phyloP scores from a whole-genome alignment of 2,888 invertebrate genomes.

The Calliopum simillimum region DNA sequence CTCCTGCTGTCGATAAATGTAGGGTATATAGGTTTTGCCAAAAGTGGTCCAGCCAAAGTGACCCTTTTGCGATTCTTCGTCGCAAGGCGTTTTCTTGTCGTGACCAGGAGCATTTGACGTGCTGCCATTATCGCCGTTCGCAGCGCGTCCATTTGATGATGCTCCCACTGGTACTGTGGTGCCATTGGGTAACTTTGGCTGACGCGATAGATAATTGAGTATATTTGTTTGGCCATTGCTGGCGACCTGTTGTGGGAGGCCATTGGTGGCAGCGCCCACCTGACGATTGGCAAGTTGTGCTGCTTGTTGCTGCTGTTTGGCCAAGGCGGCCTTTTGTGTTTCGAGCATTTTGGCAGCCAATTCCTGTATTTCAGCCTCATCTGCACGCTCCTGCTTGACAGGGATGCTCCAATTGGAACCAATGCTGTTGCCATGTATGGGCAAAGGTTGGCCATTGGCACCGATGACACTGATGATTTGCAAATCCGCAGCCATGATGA shows the following conservation, averaged over 20 bases:
- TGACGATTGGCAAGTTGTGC: constrained; percentile 61
- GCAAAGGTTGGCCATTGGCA: constrained; percentile 62
- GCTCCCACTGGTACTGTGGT: constrained; percentile 24
- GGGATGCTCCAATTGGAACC: constrained; percentile 56
- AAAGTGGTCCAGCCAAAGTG: constrained; percentile 93
- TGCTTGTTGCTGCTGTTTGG: constrained; percentile 62
- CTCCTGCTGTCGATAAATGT: constrained; percentile 84
- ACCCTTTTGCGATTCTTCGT: constrained; percentile 82
- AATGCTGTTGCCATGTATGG: constrained; percentile 60
- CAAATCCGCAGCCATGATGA: constrained; percentile 53
- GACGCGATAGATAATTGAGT: constrained; percentile 72
- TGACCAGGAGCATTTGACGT: constrained; percentile 59
- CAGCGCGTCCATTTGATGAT: constrained; percentile 46
- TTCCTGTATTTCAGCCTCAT: constrained; percentile 89
- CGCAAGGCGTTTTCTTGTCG: constrained; percentile 66
- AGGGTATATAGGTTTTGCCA: constrained; percentile 88
- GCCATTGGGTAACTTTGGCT: constrained; percentile 60
- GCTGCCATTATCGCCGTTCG: constrained; percentile 41
- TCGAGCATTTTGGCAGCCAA: constrained; percentile 89
- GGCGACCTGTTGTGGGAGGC: constrained; percentile 53
- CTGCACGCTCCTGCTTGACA: constrained; percentile 68
- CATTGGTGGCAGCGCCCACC: constrained; percentile 53
- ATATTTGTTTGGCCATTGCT: constrained; percentile 71
- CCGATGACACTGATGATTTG: constrained; percentile 62
- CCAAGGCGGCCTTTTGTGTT: constrained; percentile 78